Base-by-base conservation (phyloP, 2,888 invertebrate genomes). In the Lymantria dispar region DNA sequence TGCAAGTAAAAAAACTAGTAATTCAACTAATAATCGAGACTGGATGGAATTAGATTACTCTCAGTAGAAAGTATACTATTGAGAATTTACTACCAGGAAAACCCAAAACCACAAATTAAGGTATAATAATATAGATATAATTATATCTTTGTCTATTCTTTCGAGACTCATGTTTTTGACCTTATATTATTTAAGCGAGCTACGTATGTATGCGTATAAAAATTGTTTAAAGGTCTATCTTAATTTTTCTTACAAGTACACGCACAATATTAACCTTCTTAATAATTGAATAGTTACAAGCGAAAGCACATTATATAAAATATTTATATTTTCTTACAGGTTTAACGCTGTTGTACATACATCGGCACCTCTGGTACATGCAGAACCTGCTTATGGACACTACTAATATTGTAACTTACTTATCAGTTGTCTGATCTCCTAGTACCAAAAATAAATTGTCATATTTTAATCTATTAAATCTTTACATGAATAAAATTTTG, bases 301-400 rank as follows among this genome's bases (percentile, higher is more conserved):
- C 38, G 8, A 13, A n/a, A 38, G 40, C 11, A 14, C 42, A 42
- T 30, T 42, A 29, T 40, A 8, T 29, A 3, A 29, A 11, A 22
- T 13, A 29, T 10, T 29, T 42, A 38, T 50, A 40, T 56, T 50
- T 41, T 47, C 8, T 9, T 33, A 53, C 75, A 86, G 86, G 38
- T 86, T 86, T 69, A 85, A 86, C 69, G 86, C 86, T 3, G 78
- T 85, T 8, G 86, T 86, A 0, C 86, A 83, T 61, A 84, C 81
- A 58, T 84, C 84, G 0, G 85, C 77, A 2, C 91, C 83, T 8
- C 70, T 77, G 29, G 70, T 83, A 40, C 85, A 86, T 54, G 78
- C 81, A 0, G 77, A 75, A 30, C 75, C 79, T 10, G 60, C 70
- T 56, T 69, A 75, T 49, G 71, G 74, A 31, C 68, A 82, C 45